Percentiles rank a stretch among this genome's conserved stretches.
Evolutionary conservation across 2,113 vertebrate genomes (phyloP).

Genomic region (Brachypodius melanocephalos): DNA sequence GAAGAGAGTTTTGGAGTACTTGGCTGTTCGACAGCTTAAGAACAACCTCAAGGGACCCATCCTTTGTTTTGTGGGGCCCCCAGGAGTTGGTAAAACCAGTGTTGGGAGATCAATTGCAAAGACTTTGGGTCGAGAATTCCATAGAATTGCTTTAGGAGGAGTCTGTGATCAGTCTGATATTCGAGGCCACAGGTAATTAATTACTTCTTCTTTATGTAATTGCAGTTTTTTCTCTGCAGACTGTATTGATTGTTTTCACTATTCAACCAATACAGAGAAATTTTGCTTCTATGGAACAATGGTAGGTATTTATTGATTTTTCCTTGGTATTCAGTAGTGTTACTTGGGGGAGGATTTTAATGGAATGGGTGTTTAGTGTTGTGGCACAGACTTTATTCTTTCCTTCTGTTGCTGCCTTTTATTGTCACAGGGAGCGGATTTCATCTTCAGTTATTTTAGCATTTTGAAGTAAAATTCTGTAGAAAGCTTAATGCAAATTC

Average conservation of each 20-base stretch:
- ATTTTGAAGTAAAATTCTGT: background rate
- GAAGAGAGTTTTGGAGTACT: conserved; percentile 91
- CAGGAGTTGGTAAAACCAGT: conserved; percentile 96
- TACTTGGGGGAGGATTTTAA: background rate
- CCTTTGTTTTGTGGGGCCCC: conserved; percentile 95
- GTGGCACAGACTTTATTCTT: background rate
- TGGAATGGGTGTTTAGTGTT: background rate
- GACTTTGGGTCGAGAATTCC: conserved; percentile 93
- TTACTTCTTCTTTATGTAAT: background rate
- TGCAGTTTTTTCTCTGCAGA: background rate
- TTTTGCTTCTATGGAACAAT: background rate
- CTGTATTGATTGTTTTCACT: background rate
- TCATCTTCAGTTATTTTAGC: background rate
- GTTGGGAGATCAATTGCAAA: conserved; percentile 94
- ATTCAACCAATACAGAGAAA: background rate
- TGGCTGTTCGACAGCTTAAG: conserved; percentile 93
- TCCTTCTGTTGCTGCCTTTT: background rate
- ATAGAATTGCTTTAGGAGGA: conserved; percentile 93
- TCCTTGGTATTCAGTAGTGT: background rate
- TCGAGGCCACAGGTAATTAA: conserved; percentile 92
- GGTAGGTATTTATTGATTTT: background rate
- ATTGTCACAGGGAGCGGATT: background rate
- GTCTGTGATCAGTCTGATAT: conserved; percentile 98
- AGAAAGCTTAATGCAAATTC: background rate
- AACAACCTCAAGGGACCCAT: conserved; percentile 93